A percentile compares a stretch with the other conserved stretches of the same genome.
phyloP scores from a whole-genome alignment of 2,797 vertebrate species.

The Galago senegalensis region DNA sequence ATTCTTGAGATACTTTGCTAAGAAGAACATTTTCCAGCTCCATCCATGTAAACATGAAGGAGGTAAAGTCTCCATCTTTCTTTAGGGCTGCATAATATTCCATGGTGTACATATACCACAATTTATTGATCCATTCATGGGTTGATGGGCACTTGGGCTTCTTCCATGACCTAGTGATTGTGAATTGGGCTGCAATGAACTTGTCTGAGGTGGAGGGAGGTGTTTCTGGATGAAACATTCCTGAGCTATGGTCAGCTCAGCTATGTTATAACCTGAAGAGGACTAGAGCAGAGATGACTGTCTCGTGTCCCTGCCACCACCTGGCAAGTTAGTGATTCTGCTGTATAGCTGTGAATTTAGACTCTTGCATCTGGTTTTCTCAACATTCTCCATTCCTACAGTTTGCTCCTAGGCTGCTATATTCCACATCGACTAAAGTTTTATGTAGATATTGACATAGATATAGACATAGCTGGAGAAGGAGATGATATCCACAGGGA shows the following conservation, averaged over 20 bases:
- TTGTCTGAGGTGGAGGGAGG: not conserved
- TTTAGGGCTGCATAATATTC: too few relatives aligned
- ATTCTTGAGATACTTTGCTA: too few relatives aligned
- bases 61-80: too few relatives aligned
- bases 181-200: too few relatives aligned
- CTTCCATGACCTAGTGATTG: too few relatives aligned
- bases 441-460: too few relatives aligned
- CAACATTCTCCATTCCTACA: not conserved
- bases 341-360: not conserved
- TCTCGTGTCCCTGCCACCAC: not conserved
- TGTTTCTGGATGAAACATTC: not conserved
- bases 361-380: not conserved
- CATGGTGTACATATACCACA: too few relatives aligned
- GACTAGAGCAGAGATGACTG: not conserved
- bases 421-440: not conserved
- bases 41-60: too few relatives aligned
- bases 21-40: too few relatives aligned
- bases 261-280: not conserved
- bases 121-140: too few relatives aligned
- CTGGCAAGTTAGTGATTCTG: not conserved
- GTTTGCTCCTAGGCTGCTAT: not conserved
- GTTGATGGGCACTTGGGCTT: too few relatives aligned
- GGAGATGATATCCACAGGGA: too few relatives aligned
- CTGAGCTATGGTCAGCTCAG: not conserved
- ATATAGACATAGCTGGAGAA: rapidly evolving